Evolutionary conservation across 2,113 vertebrate genomes (phyloP), one percentile per base, ranked within the genome.

Genomic region (Catagonus wagneri): DNA sequence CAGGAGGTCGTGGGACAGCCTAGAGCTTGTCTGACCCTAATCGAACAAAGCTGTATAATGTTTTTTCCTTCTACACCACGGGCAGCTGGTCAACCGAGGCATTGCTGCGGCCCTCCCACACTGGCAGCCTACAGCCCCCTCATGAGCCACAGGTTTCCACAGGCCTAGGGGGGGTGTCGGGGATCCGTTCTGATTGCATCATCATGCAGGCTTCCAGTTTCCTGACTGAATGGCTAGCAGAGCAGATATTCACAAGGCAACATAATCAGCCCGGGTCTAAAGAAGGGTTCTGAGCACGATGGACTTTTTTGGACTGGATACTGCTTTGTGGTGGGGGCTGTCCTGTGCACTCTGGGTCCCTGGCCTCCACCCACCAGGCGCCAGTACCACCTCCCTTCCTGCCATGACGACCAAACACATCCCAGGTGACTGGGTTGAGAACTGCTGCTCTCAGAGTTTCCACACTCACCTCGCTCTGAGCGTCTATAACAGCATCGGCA

Each of bases 241-340:
- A 80, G 74, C 83, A 80, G 32, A 71, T 61, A 2, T 22, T 36
- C 60, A n/a, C 15, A 27, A n/a, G 34, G 65, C 34, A 13, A 50
- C 36, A 14, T 34, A 2, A 7, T 52, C 17, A 0, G 29, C 74
- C 39, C 0, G 1, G 39, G 36, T 29, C 65, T 52, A 25, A 36
- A 58, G 63, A 0, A 1, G 63, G 39, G 54, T 60, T 22, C 29
- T 93, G 36, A 27, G 54, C 54, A 52, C 92, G 4, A 15, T 3
- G 0, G 3, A 20, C 63, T 13, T 25, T 25, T 44, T 5, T 3
- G 16, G 32, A 20, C n/a, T 9, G 23, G 32, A 4, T 36, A 15
- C 8, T 14, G 52, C 54, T 61, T 16, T 1, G 3, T 0, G 0
- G 15, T 22, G 17, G 39, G 4, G 0, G n/a, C 23, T 52, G 56